Evolutionary conservation across 2,888 invertebrate genomes (phyloP).

Genomic region (Cryptus viduatorius): DNA sequence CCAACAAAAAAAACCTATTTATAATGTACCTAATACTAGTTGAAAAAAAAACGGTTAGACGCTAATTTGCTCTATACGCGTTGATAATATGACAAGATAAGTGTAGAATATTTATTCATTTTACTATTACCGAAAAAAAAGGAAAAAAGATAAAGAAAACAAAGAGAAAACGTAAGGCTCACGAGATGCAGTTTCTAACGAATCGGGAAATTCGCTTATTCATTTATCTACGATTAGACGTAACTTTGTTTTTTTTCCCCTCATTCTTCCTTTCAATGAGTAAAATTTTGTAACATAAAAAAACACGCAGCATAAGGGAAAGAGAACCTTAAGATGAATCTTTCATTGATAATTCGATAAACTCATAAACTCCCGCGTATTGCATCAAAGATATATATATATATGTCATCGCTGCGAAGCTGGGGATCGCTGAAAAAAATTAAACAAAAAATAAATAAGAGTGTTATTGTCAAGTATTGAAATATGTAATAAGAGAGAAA

Average conservation of each 20-base stretch:
- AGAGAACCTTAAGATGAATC: slow-evolving; percentile 48
- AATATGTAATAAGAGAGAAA: slow-evolving; percentile 46
- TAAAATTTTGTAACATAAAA: slow-evolving; percentile 37
- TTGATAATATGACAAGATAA: slow-evolving; percentile 73
- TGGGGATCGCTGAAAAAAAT: slow-evolving; percentile 65
- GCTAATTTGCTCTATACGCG: slow-evolving; percentile 57
- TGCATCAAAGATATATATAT: slow-evolving; percentile 52
- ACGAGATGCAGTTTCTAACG: slow-evolving; percentile 68
- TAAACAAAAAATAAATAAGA: slow-evolving; percentile 21
- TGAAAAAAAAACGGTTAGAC: slow-evolving; percentile 44
- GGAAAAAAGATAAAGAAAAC: slow-evolving; percentile 21
- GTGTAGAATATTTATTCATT: slow-evolving; percentile 76
- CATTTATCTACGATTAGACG: slow-evolving; percentile 54
- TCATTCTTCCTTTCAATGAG: slow-evolving; percentile 60
- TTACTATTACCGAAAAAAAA: slow-evolving; percentile 46
- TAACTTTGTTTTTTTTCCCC: slow-evolving; percentile 41
- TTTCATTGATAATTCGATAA: slow-evolving; percentile 52
- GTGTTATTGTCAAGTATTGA: slow-evolving; percentile 53
- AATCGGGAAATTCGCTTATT: slow-evolving; percentile 76
- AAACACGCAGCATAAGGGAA: slow-evolving; percentile 21
- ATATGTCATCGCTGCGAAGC: slow-evolving; percentile 62
- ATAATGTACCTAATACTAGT: slow-evolving; percentile 64
- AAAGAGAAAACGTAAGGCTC: slow-evolving; percentile 42
- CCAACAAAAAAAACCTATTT: slow-evolving; percentile 64
- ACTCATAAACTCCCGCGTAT: slow-evolving; percentile 41